phyloP scores from a whole-genome alignment of 2,113 vertebrate species.

The Otolemur garnettii region DNA sequence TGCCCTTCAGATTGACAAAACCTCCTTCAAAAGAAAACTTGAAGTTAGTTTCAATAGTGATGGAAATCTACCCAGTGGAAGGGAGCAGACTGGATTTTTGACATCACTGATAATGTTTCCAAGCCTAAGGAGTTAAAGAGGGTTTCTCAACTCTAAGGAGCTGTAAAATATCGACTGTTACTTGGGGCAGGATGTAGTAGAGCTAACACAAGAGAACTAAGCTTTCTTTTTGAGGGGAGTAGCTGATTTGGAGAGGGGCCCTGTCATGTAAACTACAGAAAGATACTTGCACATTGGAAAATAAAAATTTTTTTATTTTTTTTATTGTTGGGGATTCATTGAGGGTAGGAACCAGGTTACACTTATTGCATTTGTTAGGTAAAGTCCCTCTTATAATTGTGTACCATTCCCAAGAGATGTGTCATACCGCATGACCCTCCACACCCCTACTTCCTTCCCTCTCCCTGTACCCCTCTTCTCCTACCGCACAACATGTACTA shows the following conservation, averaged over 20 bases:
- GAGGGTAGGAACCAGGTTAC: too few relatives aligned
- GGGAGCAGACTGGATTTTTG: neutral
- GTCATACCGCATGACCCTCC: too few relatives aligned
- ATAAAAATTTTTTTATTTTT: neutral
- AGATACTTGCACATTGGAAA: conserved; percentile 8
- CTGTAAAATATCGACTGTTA: neutral
- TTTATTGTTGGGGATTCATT: too few relatives aligned
- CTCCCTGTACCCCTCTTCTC: too few relatives aligned
- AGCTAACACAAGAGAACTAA: neutral
- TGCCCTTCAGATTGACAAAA: neutral
- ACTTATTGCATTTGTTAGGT: too few relatives aligned
- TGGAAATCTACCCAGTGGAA: too few relatives aligned
- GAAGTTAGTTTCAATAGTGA: neutral
- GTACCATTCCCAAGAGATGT: too few relatives aligned
- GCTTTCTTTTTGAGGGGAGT: neutral
- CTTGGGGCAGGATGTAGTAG: rapidly evolving
- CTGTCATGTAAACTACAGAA: neutral
- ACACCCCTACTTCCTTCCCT: too few relatives aligned
- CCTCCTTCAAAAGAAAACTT: neutral
- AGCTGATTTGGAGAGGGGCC: neutral
- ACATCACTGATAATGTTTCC: neutral
- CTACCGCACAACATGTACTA: too few relatives aligned
- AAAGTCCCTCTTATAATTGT: too few relatives aligned
- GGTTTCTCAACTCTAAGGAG: neutral
- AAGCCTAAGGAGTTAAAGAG: neutral